phyloP scores from a whole-genome alignment of 2,797 vertebrate genomes.

The Pachyuromys duprasi region DNA sequence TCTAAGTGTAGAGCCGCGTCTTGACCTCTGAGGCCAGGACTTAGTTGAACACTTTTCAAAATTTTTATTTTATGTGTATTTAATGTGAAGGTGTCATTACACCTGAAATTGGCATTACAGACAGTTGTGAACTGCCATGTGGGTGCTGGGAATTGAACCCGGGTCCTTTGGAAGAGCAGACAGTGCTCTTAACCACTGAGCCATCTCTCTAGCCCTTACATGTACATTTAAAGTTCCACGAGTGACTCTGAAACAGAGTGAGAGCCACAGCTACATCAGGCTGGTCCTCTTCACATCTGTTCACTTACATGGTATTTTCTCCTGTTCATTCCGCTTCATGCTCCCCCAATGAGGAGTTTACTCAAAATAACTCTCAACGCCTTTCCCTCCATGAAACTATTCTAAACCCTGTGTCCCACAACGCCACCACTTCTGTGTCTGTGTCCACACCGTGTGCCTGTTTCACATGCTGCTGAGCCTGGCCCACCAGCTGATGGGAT shows the following conservation, averaged over 20 bases:
- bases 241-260: not conserved
- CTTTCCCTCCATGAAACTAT: constrained; percentile 20
- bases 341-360: not conserved
- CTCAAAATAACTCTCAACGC: constrained; percentile 2
- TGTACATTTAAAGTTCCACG: not conserved
- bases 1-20: not conserved
- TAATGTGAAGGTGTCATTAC: no score
- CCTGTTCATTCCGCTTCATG: not conserved
- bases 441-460: not conserved
- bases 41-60: no score
- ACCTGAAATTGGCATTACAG: no score
- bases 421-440: not conserved
- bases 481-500: not conserved
- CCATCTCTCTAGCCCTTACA: no score
- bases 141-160: no score
- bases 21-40: not conserved
- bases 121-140: no score
- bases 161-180: no score
- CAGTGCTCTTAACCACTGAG: no score
- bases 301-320: not conserved
- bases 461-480: not conserved
- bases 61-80: no score
- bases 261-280: not conserved
- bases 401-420: not conserved
- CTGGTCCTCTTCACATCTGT: not conserved